A percentile compares a stretch with the other conserved stretches of the same genome.
Evolutionary conservation across 2,888 invertebrate genomes (phyloP).

Genomic region (Caenorhabditis auriculariae): DNA sequence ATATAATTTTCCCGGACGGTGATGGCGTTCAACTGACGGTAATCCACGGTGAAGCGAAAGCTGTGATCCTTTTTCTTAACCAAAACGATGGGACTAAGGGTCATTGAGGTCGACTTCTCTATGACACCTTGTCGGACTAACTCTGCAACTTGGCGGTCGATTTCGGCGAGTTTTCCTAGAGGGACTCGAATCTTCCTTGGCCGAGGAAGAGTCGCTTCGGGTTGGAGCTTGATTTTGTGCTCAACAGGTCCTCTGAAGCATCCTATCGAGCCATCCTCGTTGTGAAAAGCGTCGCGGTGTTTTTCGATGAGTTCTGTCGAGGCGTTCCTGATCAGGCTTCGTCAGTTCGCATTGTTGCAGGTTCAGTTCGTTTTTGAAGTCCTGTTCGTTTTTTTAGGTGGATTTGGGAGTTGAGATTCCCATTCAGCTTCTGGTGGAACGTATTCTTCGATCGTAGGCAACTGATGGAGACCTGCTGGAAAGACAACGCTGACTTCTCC

Average conservation of each 20-base stretch:
- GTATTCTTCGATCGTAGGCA: too few relatives aligned
- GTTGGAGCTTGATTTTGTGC: slow-evolving; percentile 9
- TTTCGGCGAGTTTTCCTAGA: slow-evolving; percentile 6
- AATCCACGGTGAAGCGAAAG: slow-evolving; percentile 22
- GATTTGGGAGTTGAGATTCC: slow-evolving; percentile 12
- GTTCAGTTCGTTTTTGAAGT: slow-evolving; percentile 1
- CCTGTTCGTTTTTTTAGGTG: too few relatives aligned
- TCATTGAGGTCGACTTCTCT: neutral
- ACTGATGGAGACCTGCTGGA: too few relatives aligned
- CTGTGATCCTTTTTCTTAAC: slow-evolving; percentile 15
- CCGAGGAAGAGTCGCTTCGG: neutral
- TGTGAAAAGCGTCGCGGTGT: slow-evolving; percentile 11
- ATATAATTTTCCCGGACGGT: slow-evolving; percentile 5
- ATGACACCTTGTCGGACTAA: slow-evolving; percentile 14
- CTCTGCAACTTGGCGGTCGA: slow-evolving; percentile 6
- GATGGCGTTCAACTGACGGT: slow-evolving; percentile 12
- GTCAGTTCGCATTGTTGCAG: neutral
- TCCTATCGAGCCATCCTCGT: slow-evolving; percentile 14
- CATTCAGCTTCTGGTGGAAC: too few relatives aligned
- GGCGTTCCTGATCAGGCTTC: too few relatives aligned
- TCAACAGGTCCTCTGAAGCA: slow-evolving; percentile 9
- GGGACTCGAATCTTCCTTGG: slow-evolving; percentile 3
- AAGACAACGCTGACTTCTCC: neutral
- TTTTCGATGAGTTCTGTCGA: slow-evolving; percentile 4
- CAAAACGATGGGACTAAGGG: slow-evolving; percentile 13